phyloP scores from a whole-genome alignment of 2,888 invertebrate species.

The Nephrotoma guestfalica region DNA sequence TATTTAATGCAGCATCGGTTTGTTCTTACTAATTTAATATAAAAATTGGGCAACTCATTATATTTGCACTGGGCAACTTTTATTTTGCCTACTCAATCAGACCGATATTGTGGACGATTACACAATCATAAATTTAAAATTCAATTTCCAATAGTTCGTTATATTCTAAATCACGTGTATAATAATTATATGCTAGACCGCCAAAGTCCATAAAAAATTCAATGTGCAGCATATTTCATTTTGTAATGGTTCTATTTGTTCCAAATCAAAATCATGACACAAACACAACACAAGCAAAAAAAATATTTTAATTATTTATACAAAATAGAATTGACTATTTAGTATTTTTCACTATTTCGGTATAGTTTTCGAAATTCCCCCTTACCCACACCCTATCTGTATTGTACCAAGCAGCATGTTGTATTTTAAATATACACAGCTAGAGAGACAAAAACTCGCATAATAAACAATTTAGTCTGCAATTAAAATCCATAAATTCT shows the following conservation, averaged over 20 bases:
- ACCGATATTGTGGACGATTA: no score
- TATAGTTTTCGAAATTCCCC: background rate
- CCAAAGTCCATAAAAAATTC: background rate
- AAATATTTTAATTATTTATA: background rate
- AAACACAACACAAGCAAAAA: background rate
- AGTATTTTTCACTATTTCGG: background rate
- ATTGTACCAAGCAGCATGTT: background rate
- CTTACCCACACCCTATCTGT: background rate
- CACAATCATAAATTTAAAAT: no score
- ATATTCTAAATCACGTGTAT: background rate
- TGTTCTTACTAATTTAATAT: no score
- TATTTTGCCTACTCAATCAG: no score
- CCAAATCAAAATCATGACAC: background rate
- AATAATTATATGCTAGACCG: background rate
- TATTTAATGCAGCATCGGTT: no score
- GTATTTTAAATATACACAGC: background rate
- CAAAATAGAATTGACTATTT: background rate
- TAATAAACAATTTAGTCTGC: background rate
- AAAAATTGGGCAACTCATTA: no score
- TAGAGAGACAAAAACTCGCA: background rate
- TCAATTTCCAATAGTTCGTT: no score
- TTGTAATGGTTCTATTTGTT: background rate
- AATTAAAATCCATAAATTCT: background rate
- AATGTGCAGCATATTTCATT: background rate
- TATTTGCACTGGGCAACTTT: no score